phyloP scores from a whole-genome alignment of 2,797 vertebrate species.

The Dromococcyx pavoninus region DNA sequence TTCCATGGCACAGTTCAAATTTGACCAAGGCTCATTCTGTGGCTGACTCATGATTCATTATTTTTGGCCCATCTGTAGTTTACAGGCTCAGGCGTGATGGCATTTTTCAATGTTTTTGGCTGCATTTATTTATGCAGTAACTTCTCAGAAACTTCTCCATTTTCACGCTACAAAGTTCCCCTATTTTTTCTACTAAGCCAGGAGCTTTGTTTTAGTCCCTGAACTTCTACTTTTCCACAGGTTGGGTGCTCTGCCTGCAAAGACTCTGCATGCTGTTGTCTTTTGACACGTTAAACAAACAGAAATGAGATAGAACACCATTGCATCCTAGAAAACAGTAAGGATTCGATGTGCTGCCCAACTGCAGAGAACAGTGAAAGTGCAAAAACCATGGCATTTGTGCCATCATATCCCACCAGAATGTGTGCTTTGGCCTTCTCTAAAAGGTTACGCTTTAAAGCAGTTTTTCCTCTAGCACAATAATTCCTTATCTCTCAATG shows the following conservation, averaged over 20 bases:
- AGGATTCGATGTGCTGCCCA: background rate
- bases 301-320: background rate
- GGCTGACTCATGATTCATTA: background rate
- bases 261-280: background rate
- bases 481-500: background rate
- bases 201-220: background rate
- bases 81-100: background rate
- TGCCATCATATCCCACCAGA: background rate
- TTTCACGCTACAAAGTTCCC: background rate
- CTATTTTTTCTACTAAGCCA: background rate
- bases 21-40: background rate
- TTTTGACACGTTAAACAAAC: background rate
- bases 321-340: background rate
- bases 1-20: background rate
- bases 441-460: background rate
- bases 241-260: background rate
- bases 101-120: background rate
- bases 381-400: fast-evolving
- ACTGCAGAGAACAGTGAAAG: background rate
- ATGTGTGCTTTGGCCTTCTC: background rate
- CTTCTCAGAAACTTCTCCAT: background rate
- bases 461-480: background rate
- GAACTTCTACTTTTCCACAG: background rate
- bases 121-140: background rate
- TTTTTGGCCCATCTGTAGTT: background rate